Base-by-base conservation (phyloP, 2,113 vertebrate species). In the Scomber scombrus region DNA sequence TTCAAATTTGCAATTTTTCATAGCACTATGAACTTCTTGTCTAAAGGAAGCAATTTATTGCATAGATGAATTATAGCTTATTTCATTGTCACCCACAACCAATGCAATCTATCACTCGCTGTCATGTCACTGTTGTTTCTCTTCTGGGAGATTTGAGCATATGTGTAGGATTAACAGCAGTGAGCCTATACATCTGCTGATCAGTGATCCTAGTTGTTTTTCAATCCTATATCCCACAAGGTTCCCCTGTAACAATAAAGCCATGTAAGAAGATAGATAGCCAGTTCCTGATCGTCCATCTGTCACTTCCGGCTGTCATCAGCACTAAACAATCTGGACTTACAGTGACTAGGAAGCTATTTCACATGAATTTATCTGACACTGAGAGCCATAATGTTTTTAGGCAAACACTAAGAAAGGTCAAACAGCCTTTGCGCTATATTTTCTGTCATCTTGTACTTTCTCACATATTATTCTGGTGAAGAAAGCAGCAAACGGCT, bases 121-220 rank as follows among this genome's bases (percentile, higher is more conserved):
- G 52, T 67, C 61, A 16, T 21, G 23, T 45, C 58, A 55, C 29
- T 62, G 29, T 43, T 43, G 19, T 60, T 71, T 16, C 40, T 63
- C 65, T 54, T 71, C 7, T 31, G 21, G 66, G 50, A 77, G 72
- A 66, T 71, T 23, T 45, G 16, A 71, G 40, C 68, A 71, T 64
- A 81, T 21, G 46, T 45, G 31, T 47, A 43, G 49, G 75, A 81
- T 88, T 90, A 84, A 40, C 54, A 74, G 45, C 71, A 81, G n/a
- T 29, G 43, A 77, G 75, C 58, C 58, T 55, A 46, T 45, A 68
- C 45, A 55, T 78, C 55, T 88, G 75, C 79, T 69, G 34, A 82
- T 88, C n/a, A 15, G 23, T 29, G 21, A 65, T 31, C 64, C 34
- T 52, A 55, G 81, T 88, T 31, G 2, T 78, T 70, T 68, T 63